A percentile compares a stretch with the other conserved stretches of the same genome.
Conservation (phyloP, 2,113 vertebrate genomes). For the Campylorhamphus procurvoides region DNA sequence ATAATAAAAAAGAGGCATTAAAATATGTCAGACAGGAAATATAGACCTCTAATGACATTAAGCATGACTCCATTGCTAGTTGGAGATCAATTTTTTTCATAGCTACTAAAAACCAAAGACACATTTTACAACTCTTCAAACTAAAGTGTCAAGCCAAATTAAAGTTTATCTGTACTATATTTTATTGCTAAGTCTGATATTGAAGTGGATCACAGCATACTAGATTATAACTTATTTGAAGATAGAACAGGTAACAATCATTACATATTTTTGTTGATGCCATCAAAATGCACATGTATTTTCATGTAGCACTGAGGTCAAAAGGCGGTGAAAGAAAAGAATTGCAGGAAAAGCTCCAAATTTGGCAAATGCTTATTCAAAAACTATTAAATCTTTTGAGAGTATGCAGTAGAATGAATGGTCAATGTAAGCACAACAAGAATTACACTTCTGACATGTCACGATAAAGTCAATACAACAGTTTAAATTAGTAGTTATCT, state of each 20-base stretch:
- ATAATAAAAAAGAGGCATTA: background rate
- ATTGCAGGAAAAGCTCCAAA: background rate
- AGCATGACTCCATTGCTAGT: background rate
- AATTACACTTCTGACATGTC: background rate
- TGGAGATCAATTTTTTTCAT: constrained; percentile 2
- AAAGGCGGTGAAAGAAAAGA: background rate
- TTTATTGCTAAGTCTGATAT: background rate
- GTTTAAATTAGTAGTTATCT: background rate
- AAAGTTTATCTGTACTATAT: constrained; percentile 22
- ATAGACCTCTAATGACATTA: constrained; percentile 17
- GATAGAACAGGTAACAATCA: background rate
- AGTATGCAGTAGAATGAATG: background rate
- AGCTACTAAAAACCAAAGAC: constrained; percentile 51
- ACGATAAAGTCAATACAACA: background rate
- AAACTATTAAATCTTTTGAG: background rate
- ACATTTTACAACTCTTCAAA: constrained; percentile 44
- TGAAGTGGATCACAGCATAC: background rate
- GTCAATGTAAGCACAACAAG: background rate
- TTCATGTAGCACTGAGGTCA: background rate
- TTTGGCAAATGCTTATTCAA: background rate
- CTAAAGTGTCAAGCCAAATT: constrained; percentile 28
- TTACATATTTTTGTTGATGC: background rate
- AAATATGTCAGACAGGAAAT: constrained; percentile 35
- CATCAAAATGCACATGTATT: background rate
- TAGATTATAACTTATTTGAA: background rate